Evolutionary conservation across 2,888 invertebrate species (phyloP).

Genomic region (Conistra vaccinii): DNA sequence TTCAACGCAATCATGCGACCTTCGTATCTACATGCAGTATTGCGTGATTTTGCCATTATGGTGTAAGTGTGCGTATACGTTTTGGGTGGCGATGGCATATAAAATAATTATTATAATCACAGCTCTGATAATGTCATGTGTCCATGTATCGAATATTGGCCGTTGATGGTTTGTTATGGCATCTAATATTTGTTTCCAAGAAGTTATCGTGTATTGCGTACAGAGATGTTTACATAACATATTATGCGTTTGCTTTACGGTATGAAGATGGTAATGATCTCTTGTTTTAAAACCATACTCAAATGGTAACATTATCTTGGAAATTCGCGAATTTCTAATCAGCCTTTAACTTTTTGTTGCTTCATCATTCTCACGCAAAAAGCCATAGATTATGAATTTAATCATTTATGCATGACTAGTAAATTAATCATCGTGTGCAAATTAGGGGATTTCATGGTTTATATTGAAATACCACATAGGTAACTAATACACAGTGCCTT

Average conservation of each 20-base stretch:
- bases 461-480: not conserved
- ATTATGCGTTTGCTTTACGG: conserved; percentile 23
- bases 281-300: not conserved
- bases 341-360: not conserved
- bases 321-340: not conserved
- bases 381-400: not conserved
- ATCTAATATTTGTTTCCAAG: conserved; percentile 24
- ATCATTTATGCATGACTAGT: not conserved
- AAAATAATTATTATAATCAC: conserved; percentile 40
- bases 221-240: conserved; percentile 43
- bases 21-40: conserved; percentile 63
- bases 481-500: not conserved
- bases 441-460: not conserved
- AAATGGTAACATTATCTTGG: conserved; percentile 8
- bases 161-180: conserved; percentile 24
- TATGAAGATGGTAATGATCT: conserved; percentile 4
- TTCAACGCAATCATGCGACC: conserved; percentile 71
- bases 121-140: conserved; percentile 28
- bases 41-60: conserved; percentile 50
- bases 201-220: conserved; percentile 25
- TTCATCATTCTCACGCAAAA: not conserved
- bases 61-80: conserved; percentile 20
- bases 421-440: not conserved
- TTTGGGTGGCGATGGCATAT: conserved; percentile 28
- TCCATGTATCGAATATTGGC: conserved; percentile 28